These are phyloP conservation scores for Trachurus trachurus DNA, from an alignment of 2,797 vertebrate species.

Conservation along the genomic window DNA sequence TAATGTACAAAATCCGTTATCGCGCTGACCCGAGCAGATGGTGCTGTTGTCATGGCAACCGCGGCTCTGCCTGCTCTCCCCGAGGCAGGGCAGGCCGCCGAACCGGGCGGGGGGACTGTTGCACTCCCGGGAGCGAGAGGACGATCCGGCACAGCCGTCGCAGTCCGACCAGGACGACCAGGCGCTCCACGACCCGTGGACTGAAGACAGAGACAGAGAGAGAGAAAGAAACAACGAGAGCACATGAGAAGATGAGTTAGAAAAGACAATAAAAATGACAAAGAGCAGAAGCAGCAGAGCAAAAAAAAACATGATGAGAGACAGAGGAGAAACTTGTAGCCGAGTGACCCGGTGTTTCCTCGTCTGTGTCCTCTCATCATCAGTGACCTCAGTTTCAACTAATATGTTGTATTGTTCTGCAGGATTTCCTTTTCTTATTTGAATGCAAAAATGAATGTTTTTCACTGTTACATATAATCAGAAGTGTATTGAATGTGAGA, in stretches of 20 bases:
- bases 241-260: neutral
- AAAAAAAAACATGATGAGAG: neutral
- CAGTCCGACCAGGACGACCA: constrained; percentile 90
- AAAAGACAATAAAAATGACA: neutral
- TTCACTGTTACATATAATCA: no score
- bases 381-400: neutral
- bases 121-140: constrained; percentile 84
- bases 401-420: no score
- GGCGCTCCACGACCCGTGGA: constrained; percentile 88
- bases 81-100: constrained; percentile 88
- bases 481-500: no score
- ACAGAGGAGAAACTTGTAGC: neutral
- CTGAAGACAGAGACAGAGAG: constrained; percentile 66
- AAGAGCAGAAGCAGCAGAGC: neutral
- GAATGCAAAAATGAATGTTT: no score
- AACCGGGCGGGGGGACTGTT: constrained; percentile 87
- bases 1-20: neutral
- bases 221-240: neutral
- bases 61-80: constrained; percentile 84
- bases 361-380: neutral
- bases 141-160: constrained; percentile 82
- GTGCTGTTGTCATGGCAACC: constrained; percentile 86
- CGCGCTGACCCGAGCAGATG: constrained; percentile 84
- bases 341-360: neutral
- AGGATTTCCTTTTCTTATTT: no score